A percentile compares a stretch with the other conserved stretches of the same genome.
These are phyloP conservation scores for Australoheros facetus DNA, from an alignment of 2,797 vertebrate species.

Conservation along the genomic window DNA sequence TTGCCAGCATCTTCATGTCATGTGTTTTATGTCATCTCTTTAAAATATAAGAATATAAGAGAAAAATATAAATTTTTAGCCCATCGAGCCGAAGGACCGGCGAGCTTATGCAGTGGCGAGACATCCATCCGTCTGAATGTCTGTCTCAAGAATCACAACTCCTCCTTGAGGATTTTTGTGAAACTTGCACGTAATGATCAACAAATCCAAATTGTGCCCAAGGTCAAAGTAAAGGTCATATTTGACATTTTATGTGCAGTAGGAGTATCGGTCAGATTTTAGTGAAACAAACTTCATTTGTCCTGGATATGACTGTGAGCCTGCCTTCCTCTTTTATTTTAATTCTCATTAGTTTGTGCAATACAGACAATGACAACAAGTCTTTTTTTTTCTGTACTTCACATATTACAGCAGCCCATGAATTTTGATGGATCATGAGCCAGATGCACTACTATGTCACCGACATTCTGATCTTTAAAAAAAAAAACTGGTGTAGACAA, in stretches of 20 bases:
- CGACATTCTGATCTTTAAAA: background rate
- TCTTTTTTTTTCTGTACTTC: background rate
- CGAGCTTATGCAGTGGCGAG: too few species aligned
- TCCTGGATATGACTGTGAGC: too few species aligned
- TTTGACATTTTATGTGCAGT: background rate
- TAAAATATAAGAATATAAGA: background rate
- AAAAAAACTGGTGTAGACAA: background rate
- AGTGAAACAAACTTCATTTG: too few species aligned
- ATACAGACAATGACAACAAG: background rate
- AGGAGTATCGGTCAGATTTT: too few species aligned
- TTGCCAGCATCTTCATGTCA: background rate
- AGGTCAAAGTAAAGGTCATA: background rate
- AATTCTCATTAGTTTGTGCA: background rate
- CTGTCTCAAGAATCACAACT: background rate
- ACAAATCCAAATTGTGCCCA: background rate
- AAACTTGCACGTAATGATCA: background rate
- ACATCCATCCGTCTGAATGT: background rate
- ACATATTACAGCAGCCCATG: background rate
- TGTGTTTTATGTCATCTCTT: background rate
- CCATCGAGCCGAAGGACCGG: background rate
- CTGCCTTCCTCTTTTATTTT: background rate
- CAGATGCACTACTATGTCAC: background rate
- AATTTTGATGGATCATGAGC: background rate
- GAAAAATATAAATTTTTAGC: too few species aligned
- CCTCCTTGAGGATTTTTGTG: background rate